phyloP scores from a whole-genome alignment of 2,888 invertebrate species.

The Idaea biselata region DNA sequence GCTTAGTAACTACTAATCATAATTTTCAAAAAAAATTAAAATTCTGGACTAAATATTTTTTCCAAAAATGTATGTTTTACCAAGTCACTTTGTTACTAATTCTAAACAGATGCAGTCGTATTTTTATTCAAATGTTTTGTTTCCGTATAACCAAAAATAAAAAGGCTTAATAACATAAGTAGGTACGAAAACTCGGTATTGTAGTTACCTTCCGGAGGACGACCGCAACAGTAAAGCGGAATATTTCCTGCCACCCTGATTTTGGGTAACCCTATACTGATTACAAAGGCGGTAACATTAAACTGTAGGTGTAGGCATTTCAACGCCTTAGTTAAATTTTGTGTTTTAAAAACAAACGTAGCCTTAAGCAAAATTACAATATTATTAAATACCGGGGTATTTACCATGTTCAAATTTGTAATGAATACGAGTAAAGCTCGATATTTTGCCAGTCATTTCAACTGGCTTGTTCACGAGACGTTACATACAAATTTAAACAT shows the following conservation, averaged over 20 bases:
- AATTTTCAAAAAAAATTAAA: conserved; percentile 9
- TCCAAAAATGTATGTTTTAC: background rate
- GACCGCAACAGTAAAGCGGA: background rate
- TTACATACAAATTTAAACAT: no score
- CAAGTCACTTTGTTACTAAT: background rate
- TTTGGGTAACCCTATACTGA: background rate
- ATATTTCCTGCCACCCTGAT: background rate
- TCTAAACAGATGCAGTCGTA: background rate
- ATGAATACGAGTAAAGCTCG: no score
- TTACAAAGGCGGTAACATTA: background rate
- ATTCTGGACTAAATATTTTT: background rate
- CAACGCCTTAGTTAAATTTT: background rate
- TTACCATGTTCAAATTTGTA: no score
- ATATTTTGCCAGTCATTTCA: no score
- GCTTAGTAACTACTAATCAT: conserved; percentile 3
- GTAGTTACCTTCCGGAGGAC: background rate
- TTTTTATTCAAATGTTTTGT: background rate
- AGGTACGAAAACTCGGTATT: background rate
- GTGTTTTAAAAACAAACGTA: no score
- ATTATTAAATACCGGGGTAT: no score
- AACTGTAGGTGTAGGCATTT: background rate
- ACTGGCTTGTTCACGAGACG: no score
- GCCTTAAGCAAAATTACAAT: no score
- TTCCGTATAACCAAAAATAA: background rate
- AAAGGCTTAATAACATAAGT: conserved; percentile 12